Evolutionary conservation across 1,140 invertebrate genomes (phyloP), one percentile per base, ranked within the genome.

Genomic region (Bombus soroeensis): DNA sequence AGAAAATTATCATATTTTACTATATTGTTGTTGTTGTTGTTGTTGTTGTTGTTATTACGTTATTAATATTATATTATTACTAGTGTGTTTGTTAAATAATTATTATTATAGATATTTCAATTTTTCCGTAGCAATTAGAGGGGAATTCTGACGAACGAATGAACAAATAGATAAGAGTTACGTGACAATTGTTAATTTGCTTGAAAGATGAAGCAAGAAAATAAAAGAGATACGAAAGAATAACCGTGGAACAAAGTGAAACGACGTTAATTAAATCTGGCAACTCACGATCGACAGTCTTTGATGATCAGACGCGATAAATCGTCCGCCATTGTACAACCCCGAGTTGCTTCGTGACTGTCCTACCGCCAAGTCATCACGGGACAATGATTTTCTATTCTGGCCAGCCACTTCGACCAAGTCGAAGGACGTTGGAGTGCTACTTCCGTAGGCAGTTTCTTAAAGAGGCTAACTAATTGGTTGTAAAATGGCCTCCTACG

Each of bases 401-500:
- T 85, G 57, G 68, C 53, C 76, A n/a, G 71, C 68, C 87, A 86
- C 87, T 88, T 88, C 3, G 53, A 74, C 32, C 62, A 37, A 47
- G 43, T 15, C 64, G 72, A 89, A 88, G 78, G 74, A 81, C 62
- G 53, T 22, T 76, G n/a, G 47, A 59, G 70, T 47, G 87, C 75
- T 62, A 41, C 74, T 85, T 68, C 34, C 43, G 79, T 87, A 81
- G 78, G 85, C 81, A 90, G 37, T 90, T 90, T 90, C 81, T 89
- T 87, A 85, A 87, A 87, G 85, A 88, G 76, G 87, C 83, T 89
- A 88, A 88, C 88, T 92, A 93, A 93, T 93, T 92, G 88, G 85
- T 91, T 91, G 88, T 92, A 89, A 92, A 92, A 89, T 89, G 92
- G 88, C 87, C 91, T 90, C 88, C 83, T 71, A 81, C 83, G 70